Conservation (phyloP, 2,888 invertebrate species). For the Metacarcinus magister region DNA sequence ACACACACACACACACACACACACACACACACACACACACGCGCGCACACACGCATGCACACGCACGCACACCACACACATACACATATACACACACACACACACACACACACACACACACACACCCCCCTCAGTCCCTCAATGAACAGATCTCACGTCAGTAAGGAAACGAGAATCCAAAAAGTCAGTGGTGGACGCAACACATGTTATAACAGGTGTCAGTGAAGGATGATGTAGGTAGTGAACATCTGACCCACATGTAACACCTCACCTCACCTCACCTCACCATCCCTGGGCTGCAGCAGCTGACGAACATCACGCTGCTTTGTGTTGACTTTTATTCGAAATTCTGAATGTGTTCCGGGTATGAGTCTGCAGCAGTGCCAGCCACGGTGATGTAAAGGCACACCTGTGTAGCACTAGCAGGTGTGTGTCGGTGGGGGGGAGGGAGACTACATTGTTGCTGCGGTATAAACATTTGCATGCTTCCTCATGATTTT, state of each 20-base stretch:
- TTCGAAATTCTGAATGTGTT: not conserved
- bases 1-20: not conserved
- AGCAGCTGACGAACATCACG: not conserved
- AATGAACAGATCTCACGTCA: not conserved
- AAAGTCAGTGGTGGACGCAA: not conserved
- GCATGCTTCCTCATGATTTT: slow-evolving; percentile 26
- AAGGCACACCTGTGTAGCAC: too few species aligned
- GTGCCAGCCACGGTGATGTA: too few species aligned
- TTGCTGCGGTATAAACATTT: not conserved
- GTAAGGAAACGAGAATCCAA: not conserved
- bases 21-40: too few species aligned
- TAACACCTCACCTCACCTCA: too few species aligned
- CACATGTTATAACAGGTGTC: not conserved
- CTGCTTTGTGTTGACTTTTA: not conserved
- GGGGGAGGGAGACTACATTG: not conserved
- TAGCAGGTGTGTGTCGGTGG: slow-evolving; percentile 39
- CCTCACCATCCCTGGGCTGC: not conserved
- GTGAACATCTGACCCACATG: not conserved
- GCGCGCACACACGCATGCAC: not conserved
- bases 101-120: not conserved
- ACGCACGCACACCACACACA: too few species aligned
- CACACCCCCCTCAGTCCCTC: not conserved
- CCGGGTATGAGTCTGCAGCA: not conserved
- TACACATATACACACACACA: not conserved
- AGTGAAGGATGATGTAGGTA: not conserved